These are phyloP conservation scores for Autographa pulchrina DNA, from an alignment of 2,888 invertebrate species.

Conservation along the genomic window DNA sequence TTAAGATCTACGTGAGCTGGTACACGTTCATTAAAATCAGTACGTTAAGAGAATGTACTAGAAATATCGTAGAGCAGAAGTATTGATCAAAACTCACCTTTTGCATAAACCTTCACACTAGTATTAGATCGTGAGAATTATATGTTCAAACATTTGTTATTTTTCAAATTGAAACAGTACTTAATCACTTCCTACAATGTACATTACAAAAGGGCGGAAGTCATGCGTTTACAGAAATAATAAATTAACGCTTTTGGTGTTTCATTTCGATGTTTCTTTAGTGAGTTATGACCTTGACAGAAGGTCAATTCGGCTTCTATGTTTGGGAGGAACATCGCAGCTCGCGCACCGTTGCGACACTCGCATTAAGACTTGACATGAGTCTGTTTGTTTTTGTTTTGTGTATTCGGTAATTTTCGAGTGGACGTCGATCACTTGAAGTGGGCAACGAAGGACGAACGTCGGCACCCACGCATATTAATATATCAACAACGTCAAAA, in stretches of 20 bases:
- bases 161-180: conserved; percentile 80
- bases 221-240: conserved; percentile 84
- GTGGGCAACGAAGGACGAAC: conserved; percentile 78
- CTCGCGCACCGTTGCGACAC: conserved; percentile 71
- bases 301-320: conserved; percentile 81
- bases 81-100: conserved; percentile 40
- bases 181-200: conserved; percentile 87
- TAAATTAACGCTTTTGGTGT: conserved; percentile 83
- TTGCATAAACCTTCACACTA: conserved; percentile 70
- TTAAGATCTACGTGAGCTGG: conserved; percentile 49
- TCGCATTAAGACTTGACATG: conserved; percentile 73
- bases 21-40: conserved; percentile 54
- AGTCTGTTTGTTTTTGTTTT: conserved; percentile 79
- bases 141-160: conserved; percentile 79
- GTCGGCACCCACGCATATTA: conserved; percentile 69
- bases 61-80: conserved; percentile 58
- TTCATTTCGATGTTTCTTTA: conserved; percentile 76
- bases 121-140: conserved; percentile 81
- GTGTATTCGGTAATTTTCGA: conserved; percentile 83
- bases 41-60: conserved; percentile 43
- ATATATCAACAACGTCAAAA: conserved; percentile 54
- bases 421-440: conserved; percentile 78
- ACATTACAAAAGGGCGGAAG: conserved; percentile 82
- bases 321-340: conserved; percentile 71
- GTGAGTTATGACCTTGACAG: conserved; percentile 76